Base-by-base conservation (phyloP, 2,888 invertebrate species). In the Orchesellides sinensis region DNA sequence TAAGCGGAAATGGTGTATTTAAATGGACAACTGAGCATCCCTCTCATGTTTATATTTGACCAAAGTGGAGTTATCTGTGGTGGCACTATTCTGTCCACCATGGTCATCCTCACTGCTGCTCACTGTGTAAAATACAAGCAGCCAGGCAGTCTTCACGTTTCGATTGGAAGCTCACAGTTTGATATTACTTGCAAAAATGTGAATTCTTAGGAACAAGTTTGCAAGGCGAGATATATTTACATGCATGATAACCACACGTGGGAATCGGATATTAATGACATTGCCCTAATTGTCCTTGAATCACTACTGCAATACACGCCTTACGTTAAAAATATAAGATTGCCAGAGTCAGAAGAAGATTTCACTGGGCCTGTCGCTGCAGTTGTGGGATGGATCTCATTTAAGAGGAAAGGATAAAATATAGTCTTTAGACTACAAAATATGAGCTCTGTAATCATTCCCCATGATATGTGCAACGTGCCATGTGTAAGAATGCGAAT, bases 241-340 rank as follows among this genome's bases (percentile, higher is more conserved):
- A 78, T 78, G 17, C 78, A 78, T n/a, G 78, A 78, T 45, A 49
- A 78, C 47, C 69, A 69, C 25, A 61, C 69, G 4, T 78, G 59
- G 56, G 69, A 49, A 19, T 69, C 78, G 10, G 61, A 69, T 21
- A n/a, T 69, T 35, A 69, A 78, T 27, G 78, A 78, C 23, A 78
- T 78, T 32, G 78, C 78, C 5, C 59, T 78, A 8, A 21, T 78
- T 47, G 59, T 61, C 0, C 35, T 78, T 2, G 49, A 4, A 6
- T 1, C 27, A 12, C 68, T 59, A 1, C 69, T 78, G 1, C 59
- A 78, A 25, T 78, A 59, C 25, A 35, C 59, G 0, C 2, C 45
- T 10, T 32, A 49, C 12, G 78, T 78, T 27, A 8, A 32, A 17
- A 78, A 69, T 23, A 61, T 78, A 21, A 78, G 69, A 14, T 65